A percentile compares a stretch with the other conserved stretches of the same genome.
phyloP scores from a whole-genome alignment of 2,113 vertebrate genomes.

The Phrynosoma platyrhinos region DNA sequence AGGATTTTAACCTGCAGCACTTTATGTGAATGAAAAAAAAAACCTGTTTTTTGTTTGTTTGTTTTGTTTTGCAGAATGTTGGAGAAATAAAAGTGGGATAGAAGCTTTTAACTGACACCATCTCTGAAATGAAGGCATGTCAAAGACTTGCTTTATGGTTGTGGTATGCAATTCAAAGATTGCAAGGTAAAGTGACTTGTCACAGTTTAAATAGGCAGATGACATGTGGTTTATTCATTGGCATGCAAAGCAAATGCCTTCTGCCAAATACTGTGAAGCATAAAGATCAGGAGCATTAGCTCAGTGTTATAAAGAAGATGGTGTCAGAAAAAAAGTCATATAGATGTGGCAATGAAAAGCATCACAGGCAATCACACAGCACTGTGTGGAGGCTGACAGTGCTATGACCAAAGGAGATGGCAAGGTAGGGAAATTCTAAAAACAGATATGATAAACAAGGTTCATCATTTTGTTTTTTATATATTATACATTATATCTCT shows the following conservation, averaged over 20 bases:
- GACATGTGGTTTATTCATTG: not conserved
- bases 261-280: not conserved
- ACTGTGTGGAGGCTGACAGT: rapidly evolving
- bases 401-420: not conserved
- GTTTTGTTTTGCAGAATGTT: not conserved
- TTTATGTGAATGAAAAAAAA: not conserved
- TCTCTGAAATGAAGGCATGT: not conserved
- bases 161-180: not conserved
- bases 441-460: not conserved
- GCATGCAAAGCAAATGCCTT: not conserved
- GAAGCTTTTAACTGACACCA: not conserved
- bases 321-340: not conserved
- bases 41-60: too few relatives aligned
- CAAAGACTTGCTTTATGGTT: not conserved
- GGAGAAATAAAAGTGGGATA: not conserved
- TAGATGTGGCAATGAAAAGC: conserved; percentile 17
- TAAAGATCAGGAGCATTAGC: not conserved
- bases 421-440: not conserved
- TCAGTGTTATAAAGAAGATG: not conserved
- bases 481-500: not conserved
- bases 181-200: not conserved
- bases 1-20: conserved; percentile 9
- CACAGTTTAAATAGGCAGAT: rapidly evolving
- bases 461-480: not conserved
- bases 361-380: not conserved